phyloP scores from a whole-genome alignment of 2,113 vertebrate species.

The Ariopsis seemanni region DNA sequence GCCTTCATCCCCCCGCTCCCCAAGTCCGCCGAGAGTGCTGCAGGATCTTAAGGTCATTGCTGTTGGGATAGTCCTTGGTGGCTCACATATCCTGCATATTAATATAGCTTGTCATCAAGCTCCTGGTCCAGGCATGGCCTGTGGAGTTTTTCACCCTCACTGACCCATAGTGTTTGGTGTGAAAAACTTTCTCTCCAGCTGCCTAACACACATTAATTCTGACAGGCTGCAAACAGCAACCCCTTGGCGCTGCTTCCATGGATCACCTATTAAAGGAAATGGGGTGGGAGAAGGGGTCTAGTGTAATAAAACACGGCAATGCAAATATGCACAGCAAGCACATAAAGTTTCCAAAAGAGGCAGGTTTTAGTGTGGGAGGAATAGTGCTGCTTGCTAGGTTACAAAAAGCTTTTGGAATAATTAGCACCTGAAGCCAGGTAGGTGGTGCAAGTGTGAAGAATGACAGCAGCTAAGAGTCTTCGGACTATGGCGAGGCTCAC shows the following conservation, averaged over 20 bases:
- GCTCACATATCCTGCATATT: constrained; percentile 16
- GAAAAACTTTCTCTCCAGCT: constrained; percentile 16
- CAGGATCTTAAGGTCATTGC: neutral
- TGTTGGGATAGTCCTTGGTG: neutral
- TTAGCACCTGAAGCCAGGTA: neutral
- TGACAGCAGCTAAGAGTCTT: too few relatives aligned
- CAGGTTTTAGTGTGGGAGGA: constrained; percentile 5
- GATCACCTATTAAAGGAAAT: constrained; percentile 53
- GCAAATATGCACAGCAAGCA: constrained; percentile 54
- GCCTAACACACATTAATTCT: constrained; percentile 40
- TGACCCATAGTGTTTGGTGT: constrained; percentile 21
- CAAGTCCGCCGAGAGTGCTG: neutral
- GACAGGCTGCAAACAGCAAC: constrained; percentile 39
- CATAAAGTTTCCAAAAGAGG: constrained; percentile 46
- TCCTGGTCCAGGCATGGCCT: neutral
- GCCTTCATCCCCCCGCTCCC: neutral
- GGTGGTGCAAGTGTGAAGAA: neutral
- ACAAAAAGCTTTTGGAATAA: neutral
- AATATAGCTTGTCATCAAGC: constrained; percentile 33
- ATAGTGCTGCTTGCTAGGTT: neutral
- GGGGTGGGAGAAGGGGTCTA: constrained; percentile 17
- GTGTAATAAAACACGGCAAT: constrained; percentile 53
- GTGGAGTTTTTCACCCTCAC: constrained; percentile 24
- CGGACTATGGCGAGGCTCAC: too few relatives aligned
- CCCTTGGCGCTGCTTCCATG: constrained; percentile 33